Evolutionary conservation across 37 sponge, comb jelly and placozoan species (phyloP).

Genomic region (Cliona cf. orientalis): DNA sequence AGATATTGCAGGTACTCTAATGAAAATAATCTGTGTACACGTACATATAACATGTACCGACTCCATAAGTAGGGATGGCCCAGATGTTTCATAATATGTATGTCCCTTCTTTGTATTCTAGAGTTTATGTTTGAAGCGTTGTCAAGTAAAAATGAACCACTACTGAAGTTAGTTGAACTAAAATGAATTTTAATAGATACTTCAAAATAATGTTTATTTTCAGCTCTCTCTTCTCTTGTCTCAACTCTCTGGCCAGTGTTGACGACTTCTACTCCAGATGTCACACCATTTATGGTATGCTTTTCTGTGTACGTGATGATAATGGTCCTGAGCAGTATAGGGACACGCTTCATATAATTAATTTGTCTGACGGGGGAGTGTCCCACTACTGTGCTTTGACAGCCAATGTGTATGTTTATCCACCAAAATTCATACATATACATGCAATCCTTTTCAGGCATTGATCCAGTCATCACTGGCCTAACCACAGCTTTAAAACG

Average conservation of each 20-base stretch:
- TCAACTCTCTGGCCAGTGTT: conserved; percentile 38
- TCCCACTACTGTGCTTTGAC: too few species aligned
- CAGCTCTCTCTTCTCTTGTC: conserved; percentile 55
- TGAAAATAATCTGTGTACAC: not conserved
- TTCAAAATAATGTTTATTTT: not conserved
- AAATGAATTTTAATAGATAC: too few species aligned
- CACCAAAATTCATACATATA: too few species aligned
- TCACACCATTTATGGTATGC: conserved; percentile 68
- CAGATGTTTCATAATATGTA: not conserved
- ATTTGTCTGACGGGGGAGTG: too few species aligned
- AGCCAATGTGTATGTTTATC: too few species aligned
- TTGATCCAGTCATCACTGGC: conserved; percentile 55
- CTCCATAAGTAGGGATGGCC: too few species aligned
- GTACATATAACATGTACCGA: not conserved
- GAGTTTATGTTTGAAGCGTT: conserved; percentile 78
- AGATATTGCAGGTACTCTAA: conserved; percentile 65
- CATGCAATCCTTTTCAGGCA: conserved; percentile 27
- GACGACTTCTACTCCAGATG: conserved; percentile 61
- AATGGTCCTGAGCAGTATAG: not conserved
- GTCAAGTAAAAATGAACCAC: conserved; percentile 53
- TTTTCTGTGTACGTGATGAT: not conserved
- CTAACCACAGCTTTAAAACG: conserved; percentile 23
- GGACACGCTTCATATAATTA: too few species aligned
- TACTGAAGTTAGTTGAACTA: conserved; percentile 27
- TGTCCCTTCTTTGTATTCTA: not conserved